Evolutionary conservation across 2,113 vertebrate species (phyloP).

Genomic region (Anguilla japonica): DNA sequence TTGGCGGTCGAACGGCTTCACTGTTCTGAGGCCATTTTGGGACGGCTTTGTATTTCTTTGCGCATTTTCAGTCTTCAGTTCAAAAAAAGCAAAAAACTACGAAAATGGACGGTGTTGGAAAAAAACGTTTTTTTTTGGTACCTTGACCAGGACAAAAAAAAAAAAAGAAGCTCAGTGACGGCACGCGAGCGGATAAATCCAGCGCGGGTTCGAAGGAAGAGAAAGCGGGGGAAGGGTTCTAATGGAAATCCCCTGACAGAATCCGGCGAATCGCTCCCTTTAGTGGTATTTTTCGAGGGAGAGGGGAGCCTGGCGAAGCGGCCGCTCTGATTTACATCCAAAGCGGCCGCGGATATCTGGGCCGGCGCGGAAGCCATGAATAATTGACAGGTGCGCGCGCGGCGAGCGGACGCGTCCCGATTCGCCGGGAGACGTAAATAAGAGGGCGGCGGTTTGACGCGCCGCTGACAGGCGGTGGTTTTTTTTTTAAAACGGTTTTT

Average conservation of each 20-base stretch:
- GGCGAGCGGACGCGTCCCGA: slow-evolving; percentile 20
- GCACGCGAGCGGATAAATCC: not conserved
- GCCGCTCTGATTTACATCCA: slow-evolving; percentile 25
- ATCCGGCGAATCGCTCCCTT: not conserved
- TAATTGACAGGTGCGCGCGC: slow-evolving; percentile 42
- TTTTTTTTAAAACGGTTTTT: not conserved
- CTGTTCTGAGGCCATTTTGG: not conserved
- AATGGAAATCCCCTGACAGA: not conserved
- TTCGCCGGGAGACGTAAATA: not conserved
- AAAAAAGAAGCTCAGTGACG: not conserved
- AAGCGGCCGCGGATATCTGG: slow-evolving; percentile 32
- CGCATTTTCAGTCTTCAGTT: not conserved
- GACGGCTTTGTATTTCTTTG: not conserved
- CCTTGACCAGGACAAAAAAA: not conserved
- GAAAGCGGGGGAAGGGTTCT: not conserved
- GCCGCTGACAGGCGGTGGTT: not conserved
- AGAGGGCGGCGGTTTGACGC: not conserved
- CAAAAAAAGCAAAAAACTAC: not conserved
- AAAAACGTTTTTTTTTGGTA: not conserved
- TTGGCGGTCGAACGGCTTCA: not conserved
- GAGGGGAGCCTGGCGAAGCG: not conserved
- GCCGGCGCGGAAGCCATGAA: slow-evolving; percentile 25
- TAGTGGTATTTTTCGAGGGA: not conserved
- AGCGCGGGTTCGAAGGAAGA: not conserved
- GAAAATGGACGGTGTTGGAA: not conserved